These are phyloP conservation scores for Trachymyrmex cornetzi DNA, from an alignment of 1,140 invertebrate genomes.

Conservation along the genomic window DNA sequence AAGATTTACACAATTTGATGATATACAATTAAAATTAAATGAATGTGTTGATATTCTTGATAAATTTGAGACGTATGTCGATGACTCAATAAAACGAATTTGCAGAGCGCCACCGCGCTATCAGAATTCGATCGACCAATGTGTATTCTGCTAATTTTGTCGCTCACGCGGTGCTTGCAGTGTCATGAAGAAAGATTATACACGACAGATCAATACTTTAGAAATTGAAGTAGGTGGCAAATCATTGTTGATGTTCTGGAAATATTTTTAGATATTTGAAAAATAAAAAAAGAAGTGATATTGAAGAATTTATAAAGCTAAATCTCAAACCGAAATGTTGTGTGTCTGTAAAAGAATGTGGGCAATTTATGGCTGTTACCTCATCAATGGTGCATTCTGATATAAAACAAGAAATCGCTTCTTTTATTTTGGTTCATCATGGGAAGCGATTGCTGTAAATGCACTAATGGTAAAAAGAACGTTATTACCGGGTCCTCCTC, in stretches of 20 bases:
- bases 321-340: slow-evolving; percentile 15
- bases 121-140: slow-evolving; percentile 50
- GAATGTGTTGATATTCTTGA: background rate
- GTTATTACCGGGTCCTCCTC: slow-evolving; percentile 69
- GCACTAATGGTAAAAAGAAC: slow-evolving; percentile 83
- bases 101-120: slow-evolving; percentile 38
- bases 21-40: background rate
- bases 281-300: background rate
- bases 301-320: slow-evolving; percentile 47
- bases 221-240: slow-evolving; percentile 21
- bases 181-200: slow-evolving; percentile 38
- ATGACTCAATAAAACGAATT: slow-evolving; percentile 43
- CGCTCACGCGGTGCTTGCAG: slow-evolving; percentile 36
- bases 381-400: slow-evolving; percentile 49
- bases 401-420: background rate
- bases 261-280: background rate
- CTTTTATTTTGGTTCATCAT: slow-evolving; percentile 72
- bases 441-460: slow-evolving; percentile 88
- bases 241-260: slow-evolving; percentile 25
- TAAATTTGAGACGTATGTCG: slow-evolving; percentile 12
- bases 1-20: background rate
- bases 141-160: slow-evolving; percentile 55
- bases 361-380: slow-evolving; percentile 38
- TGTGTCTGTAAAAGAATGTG: slow-evolving; percentile 38
- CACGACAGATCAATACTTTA: slow-evolving; percentile 6